Conservation (phyloP, 2,888 invertebrate species). For the Orchesella flavescens region DNA sequence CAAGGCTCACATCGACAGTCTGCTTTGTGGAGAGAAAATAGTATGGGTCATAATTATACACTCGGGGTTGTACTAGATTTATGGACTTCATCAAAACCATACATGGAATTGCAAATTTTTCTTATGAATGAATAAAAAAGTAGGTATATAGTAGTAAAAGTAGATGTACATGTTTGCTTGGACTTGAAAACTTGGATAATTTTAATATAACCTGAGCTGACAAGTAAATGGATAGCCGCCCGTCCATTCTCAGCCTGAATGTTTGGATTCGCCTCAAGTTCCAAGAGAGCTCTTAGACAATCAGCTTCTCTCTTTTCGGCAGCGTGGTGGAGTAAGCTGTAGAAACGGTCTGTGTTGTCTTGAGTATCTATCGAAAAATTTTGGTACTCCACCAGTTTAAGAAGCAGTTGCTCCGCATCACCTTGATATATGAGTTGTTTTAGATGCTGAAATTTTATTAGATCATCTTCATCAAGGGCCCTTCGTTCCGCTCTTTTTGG, state of each 20-base stretch:
- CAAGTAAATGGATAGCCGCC: conserved; percentile 56
- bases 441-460: conserved; percentile 32
- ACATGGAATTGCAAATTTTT: too few relatives aligned
- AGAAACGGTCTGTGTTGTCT: conserved; percentile 24
- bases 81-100: too few relatives aligned
- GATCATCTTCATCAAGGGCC: conserved; percentile 4
- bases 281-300: conserved; percentile 38
- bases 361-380: conserved; percentile 45
- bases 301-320: conserved; percentile 27
- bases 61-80: too few relatives aligned
- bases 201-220: conserved; percentile 50
- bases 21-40: too few relatives aligned
- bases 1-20: conserved; percentile 46
- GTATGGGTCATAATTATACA: too few relatives aligned
- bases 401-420: conserved; percentile 21
- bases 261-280: conserved; percentile 54
- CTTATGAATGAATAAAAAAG: too few relatives aligned
- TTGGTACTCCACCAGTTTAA: conserved; percentile 14
- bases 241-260: conserved; percentile 39
- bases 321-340: conserved; percentile 54
- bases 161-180: too few relatives aligned
- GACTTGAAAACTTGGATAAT: too few relatives aligned
- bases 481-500: neutral
- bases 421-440: conserved; percentile 20
- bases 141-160: too few relatives aligned